phyloP scores from a whole-genome alignment of 2,797 vertebrate species.

The Perodicticus potto region DNA sequence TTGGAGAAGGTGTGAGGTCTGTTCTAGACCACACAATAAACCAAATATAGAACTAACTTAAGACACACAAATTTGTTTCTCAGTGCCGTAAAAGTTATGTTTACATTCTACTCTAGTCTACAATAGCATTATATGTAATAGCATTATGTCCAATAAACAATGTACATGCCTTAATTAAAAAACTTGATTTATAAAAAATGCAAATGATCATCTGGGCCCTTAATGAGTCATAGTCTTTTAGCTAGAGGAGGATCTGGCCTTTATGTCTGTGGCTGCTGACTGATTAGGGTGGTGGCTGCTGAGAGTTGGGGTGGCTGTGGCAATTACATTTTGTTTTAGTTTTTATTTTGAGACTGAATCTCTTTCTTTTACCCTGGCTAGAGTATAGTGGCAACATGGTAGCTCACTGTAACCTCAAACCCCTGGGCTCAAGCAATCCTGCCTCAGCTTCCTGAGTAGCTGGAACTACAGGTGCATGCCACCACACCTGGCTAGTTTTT shows the following conservation, averaged over 20 bases:
- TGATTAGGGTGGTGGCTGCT: neutral
- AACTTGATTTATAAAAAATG: neutral
- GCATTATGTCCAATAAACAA: neutral
- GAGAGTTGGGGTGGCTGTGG: neutral
- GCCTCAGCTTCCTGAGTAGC: too few species aligned
- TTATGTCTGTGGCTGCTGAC: neutral
- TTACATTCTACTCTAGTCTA: neutral
- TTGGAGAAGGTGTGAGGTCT: neutral
- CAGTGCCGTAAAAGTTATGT: neutral
- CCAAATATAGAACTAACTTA: neutral
- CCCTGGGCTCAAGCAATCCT: too few species aligned
- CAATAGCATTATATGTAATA: neutral
- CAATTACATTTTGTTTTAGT: neutral
- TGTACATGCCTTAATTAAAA: neutral
- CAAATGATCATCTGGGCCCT: neutral
- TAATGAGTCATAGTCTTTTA: neutral
- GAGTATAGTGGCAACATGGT: too few species aligned
- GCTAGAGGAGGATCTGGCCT: neutral
- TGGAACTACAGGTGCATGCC: too few species aligned
- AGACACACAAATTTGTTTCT: neutral
- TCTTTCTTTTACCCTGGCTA: too few species aligned
- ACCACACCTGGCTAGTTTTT: too few species aligned
- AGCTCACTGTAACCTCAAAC: too few species aligned
- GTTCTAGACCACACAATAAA: neutral
- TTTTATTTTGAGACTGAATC: too few species aligned